Conservation (phyloP, 2,113 vertebrate genomes). For the Phalacrocorax pelagicus region DNA sequence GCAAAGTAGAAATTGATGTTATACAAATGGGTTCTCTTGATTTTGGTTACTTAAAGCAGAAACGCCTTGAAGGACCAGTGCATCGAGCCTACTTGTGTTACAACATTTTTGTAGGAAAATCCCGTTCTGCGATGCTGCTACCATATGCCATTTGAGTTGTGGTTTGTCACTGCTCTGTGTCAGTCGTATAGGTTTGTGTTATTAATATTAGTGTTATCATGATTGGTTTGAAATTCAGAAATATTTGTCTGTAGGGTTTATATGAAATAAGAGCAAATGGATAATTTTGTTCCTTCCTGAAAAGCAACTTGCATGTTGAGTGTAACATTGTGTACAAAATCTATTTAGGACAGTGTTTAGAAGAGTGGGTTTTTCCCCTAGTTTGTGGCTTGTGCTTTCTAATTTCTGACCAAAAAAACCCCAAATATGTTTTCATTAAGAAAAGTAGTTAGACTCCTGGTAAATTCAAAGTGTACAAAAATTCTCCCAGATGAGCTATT, state of each 20-base stretch:
- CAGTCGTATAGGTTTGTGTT: no score
- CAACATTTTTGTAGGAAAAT: background rate
- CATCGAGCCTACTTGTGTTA: background rate
- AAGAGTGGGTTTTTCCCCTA: rapidly evolving
- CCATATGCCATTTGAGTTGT: background rate
- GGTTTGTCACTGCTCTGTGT: background rate
- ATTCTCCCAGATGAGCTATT: background rate
- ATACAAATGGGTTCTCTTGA: background rate
- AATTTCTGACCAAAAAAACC: background rate
- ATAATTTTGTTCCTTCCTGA: background rate
- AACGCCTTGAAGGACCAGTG: background rate
- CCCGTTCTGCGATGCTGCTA: background rate
- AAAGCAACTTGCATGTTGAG: background rate
- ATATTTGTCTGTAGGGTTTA: background rate
- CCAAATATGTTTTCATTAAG: background rate
- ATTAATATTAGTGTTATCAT: no score
- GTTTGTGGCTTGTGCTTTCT: background rate
- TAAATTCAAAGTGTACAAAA: background rate
- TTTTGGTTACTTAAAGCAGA: background rate
- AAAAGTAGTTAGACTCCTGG: background rate
- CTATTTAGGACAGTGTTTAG: background rate
- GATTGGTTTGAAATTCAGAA: background rate
- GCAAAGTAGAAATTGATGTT: background rate
- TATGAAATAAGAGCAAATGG: background rate
- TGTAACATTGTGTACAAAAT: background rate